Conservation (phyloP, 2,113 vertebrate species). For the Myotis yumanensis region DNA sequence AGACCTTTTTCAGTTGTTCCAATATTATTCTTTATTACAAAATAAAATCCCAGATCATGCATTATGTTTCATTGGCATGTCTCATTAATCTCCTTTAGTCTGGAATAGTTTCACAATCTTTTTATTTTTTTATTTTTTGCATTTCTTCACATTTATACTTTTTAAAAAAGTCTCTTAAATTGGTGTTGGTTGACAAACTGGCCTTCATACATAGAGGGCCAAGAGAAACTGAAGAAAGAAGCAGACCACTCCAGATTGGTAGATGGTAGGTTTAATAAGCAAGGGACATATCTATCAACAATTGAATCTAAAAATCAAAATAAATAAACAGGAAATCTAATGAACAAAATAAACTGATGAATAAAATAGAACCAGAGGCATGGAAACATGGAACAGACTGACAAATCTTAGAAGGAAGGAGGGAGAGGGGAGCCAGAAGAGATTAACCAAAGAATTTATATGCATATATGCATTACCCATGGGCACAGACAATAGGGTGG, state of each 20-base stretch:
- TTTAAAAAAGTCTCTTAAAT: neutral
- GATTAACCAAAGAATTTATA: no score
- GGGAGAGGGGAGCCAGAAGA: no score
- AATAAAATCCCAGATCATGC: neutral
- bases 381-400: no score
- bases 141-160: neutral
- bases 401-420: no score
- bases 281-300: neutral
- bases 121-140: no score
- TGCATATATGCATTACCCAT: no score
- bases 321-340: no score
- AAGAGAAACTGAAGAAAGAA: neutral
- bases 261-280: neutral
- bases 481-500: no score
- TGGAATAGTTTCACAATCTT: neutral
- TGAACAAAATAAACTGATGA: no score
- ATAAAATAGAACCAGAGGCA: no score
- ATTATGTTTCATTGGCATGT: neutral
- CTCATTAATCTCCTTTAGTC: neutral
- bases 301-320: no score
- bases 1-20: neutral
- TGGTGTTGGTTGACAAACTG: neutral
- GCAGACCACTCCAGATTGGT: neutral
- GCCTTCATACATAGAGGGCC: neutral
- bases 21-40: neutral